phyloP scores from a whole-genome alignment of 2,888 invertebrate genomes.

The Aplocera efformata region DNA sequence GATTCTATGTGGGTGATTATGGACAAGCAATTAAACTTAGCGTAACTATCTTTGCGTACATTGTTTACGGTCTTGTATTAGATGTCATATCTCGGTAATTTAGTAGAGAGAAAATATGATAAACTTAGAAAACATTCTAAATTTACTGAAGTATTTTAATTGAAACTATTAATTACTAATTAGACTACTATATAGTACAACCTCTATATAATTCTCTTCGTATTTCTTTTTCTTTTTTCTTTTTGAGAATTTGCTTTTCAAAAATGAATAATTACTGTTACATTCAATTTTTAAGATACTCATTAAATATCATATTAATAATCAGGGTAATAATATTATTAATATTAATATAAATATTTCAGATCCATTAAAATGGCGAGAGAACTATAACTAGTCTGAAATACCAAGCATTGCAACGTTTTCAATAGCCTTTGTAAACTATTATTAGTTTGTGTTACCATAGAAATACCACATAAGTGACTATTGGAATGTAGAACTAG shows the following conservation, averaged over 20 bases:
- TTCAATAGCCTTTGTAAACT: constrained; percentile 53
- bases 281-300: too few relatives aligned
- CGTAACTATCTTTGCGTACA: constrained; percentile 28
- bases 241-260: too few relatives aligned
- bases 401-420: constrained; percentile 14
- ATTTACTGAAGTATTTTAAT: not conserved
- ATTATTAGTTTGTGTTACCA: not conserved
- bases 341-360: too few relatives aligned
- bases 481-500: too few relatives aligned
- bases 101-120: constrained; percentile 16
- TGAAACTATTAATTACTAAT: too few relatives aligned
- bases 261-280: too few relatives aligned
- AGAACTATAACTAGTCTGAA: not conserved
- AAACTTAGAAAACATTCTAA: not conserved
- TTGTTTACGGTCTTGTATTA: constrained; percentile 27
- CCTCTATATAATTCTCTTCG: too few relatives aligned
- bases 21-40: constrained; percentile 35
- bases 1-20: constrained; percentile 29
- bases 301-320: too few relatives aligned
- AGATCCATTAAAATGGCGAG: not conserved
- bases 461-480: too few relatives aligned
- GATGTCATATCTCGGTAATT: constrained; percentile 28
- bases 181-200: too few relatives aligned
- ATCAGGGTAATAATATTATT: too few relatives aligned
- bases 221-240: too few relatives aligned